A percentile compares a stretch with the other conserved stretches of the same genome.
These are phyloP conservation scores for Candidula unifasciata DNA, from an alignment of 2,888 invertebrate species.

Conservation along the genomic window DNA sequence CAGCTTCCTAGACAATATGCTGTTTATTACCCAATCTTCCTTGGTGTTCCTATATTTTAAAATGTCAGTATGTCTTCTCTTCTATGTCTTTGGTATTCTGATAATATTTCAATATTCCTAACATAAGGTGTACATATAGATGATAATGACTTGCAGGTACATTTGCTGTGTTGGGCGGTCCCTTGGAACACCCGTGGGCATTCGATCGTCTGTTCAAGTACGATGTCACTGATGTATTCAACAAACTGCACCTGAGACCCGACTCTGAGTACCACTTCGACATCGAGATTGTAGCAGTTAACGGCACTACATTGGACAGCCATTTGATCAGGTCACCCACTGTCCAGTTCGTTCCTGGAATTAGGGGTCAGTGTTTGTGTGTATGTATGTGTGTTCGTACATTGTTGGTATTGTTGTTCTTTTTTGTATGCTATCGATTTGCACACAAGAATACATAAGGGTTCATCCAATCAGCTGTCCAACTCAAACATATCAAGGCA, in stretches of 20 bases:
- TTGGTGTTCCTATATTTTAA: no score
- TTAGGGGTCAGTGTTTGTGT: conserved; percentile 1
- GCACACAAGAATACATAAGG: no score
- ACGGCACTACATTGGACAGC: conserved; percentile 51
- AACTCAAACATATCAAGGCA: no score
- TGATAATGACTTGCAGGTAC: conserved; percentile 43
- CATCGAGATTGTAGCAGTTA: conserved; percentile 43
- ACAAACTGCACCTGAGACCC: conserved; percentile 50
- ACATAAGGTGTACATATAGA: background rate
- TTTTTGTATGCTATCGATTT: no score
- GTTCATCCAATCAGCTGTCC: no score
- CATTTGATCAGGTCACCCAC: conserved; percentile 51
- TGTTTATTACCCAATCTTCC: no score
- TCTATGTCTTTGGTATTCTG: no score
- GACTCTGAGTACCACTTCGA: conserved; percentile 53
- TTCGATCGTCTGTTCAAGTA: conserved; percentile 59
- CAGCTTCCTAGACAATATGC: no score
- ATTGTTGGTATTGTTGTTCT: no score
- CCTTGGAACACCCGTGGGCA: conserved; percentile 57
- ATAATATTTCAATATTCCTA: background rate
- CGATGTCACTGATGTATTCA: conserved; percentile 57
- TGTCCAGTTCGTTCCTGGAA: conserved; percentile 53
- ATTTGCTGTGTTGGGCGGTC: conserved; percentile 57
- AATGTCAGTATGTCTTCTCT: no score
- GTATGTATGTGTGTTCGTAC: background rate